Evolutionary conservation across 2,888 invertebrate species (phyloP), one percentile per base, ranked within the genome.

Genomic region (Euplagia quadripunctaria): DNA sequence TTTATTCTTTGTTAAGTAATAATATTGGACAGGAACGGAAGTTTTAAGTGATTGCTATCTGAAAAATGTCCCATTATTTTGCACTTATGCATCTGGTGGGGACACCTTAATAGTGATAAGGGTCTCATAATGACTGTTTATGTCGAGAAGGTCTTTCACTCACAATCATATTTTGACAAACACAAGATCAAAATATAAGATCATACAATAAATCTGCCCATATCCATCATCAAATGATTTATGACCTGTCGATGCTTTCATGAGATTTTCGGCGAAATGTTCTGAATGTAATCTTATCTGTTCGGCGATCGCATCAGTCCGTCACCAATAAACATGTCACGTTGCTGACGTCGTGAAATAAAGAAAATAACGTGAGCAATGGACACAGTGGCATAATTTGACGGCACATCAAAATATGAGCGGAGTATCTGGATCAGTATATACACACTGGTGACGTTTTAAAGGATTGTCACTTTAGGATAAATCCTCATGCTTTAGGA

Each of bases 261-360:
- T 82, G 78, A 81, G 82, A 79, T 79, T 84, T 87, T 82, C 83
- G 85, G 80, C 84, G 83, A 84, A 86, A 86, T 79, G 78, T 79
- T 85, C 81, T 82, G 88, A 90, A 89, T 90, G 88, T 90, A 92
- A 94, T 94, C 91, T 92, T 93, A 94, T 94, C 94, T 82, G 81
- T 91, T 89, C 90, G 80, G 80, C 81, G 88, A 91, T 92, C 91
- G 82, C 85, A 81, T 78, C 86, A 85, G 83, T 84, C 86, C 81
- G 80, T 90, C 89, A 88, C 85, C 93, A 93, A 95, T 95, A 95
- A 95, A 95, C 94, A 94, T 92, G 93, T 94, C 95, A 90, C 79
- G 65, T 70, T 55, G 77, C 84, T 90, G 92, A 92, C 91, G 88
- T 87, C 87, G 70, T 85, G 83, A 89, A 87, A 92, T 92, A 89